Evolutionary conservation across 1,140 invertebrate species (phyloP).

Genomic region (Cydia amplana): DNA sequence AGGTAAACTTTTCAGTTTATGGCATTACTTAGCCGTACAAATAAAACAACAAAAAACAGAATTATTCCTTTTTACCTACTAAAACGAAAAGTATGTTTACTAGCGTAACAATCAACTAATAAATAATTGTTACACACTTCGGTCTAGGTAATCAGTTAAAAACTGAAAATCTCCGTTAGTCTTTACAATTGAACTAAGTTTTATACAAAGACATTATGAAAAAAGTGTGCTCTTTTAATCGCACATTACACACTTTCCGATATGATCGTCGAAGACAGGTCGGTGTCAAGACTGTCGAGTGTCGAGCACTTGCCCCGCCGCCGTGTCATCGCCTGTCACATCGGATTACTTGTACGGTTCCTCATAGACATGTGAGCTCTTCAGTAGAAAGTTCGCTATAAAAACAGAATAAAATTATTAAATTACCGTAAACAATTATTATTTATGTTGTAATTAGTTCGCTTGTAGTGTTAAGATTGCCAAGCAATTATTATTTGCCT

Average conservation of each 20-base stretch:
- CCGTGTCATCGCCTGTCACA: conserved; percentile 10
- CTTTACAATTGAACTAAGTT: background rate
- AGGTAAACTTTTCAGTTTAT: background rate
- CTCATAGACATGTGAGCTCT: background rate
- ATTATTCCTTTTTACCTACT: no score
- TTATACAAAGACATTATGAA: background rate
- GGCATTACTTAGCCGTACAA: background rate
- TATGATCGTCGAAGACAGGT: conserved; percentile 1
- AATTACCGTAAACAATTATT: no score
- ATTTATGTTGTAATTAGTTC: no score
- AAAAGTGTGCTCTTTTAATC: background rate
- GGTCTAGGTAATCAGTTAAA: no score
- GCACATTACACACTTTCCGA: background rate
- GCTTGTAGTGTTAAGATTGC: no score
- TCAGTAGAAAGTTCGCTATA: background rate
- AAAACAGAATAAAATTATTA: no score
- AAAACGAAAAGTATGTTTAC: no score
- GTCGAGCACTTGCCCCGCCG: background rate
- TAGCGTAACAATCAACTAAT: no score
- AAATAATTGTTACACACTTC: no score
- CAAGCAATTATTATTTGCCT: no score
- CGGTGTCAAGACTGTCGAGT: conserved; percentile 6
- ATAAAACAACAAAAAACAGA: background rate
- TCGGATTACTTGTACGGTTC: background rate
- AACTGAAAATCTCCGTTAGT: no score